Evolutionary conservation across 2,113 vertebrate genomes (phyloP).

Genomic region (Notothenia rossii): DNA sequence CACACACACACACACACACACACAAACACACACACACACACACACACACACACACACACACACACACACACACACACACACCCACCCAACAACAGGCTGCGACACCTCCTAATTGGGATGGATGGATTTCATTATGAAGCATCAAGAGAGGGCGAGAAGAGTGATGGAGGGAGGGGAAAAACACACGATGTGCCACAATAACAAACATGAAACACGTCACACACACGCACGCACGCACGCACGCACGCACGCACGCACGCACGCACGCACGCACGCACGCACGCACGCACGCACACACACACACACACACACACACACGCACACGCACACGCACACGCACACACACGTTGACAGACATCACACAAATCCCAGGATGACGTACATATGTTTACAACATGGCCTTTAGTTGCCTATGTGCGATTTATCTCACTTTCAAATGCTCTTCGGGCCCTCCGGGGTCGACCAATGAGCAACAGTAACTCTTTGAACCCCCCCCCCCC

Average conservation of each 20-base stretch:
- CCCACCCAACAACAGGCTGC: slow-evolving; percentile 42
- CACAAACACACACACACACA: slow-evolving; percentile 23
- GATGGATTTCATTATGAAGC: slow-evolving; percentile 78
- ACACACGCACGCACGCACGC: too few species aligned
- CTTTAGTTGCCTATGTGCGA: slow-evolving; percentile 10
- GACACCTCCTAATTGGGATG: slow-evolving; percentile 79
- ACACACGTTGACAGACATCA: slow-evolving; percentile 9
- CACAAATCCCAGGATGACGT: slow-evolving; percentile 26
- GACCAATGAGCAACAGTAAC: slow-evolving; percentile 10
- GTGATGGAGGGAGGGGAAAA: slow-evolving; percentile 31
- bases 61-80: not conserved
- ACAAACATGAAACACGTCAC: slow-evolving; percentile 64
- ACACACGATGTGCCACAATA: slow-evolving; percentile 66
- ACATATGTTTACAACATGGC: slow-evolving; percentile 49
- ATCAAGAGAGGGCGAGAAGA: slow-evolving; percentile 63
- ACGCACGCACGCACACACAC: slow-evolving; percentile 16
- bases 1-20: not conserved
- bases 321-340: slow-evolving; percentile 32
- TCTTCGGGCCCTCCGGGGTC: not conserved
- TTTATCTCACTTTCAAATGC: slow-evolving; percentile 32
- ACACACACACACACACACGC: slow-evolving; percentile 19
- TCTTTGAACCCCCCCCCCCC: slow-evolving; percentile 18
- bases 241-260: too few species aligned
- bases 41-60: slow-evolving; percentile 25
- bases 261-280: slow-evolving; percentile 36